Conservation (phyloP, 1,140 invertebrate species). For the Lepidurus packardi region DNA sequence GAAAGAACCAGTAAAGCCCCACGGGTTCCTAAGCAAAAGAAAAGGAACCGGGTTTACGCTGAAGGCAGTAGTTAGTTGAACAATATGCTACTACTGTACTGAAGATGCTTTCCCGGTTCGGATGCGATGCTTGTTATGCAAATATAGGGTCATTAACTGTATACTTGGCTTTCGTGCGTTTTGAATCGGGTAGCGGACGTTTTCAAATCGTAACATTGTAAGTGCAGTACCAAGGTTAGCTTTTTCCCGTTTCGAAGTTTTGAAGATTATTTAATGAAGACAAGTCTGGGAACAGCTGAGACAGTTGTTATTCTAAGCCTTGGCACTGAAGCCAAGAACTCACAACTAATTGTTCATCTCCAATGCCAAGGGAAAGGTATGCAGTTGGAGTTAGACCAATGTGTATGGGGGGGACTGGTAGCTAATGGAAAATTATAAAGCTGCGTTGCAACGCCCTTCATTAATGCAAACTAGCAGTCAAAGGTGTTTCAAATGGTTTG, state of each 20-base stretch:
- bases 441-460: background rate
- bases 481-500: background rate
- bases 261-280: slow-evolving; percentile 7
- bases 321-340: background rate
- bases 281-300: slow-evolving; percentile 1
- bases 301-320: slow-evolving; percentile 22
- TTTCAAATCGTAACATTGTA: background rate
- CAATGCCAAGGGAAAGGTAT: background rate
- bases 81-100: background rate
- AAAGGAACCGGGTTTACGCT: background rate
- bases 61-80: background rate
- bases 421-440: background rate
- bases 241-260: background rate
- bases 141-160: background rate
- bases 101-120: background rate
- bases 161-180: background rate
- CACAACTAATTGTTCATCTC: background rate
- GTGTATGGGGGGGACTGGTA: background rate
- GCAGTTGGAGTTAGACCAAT: background rate
- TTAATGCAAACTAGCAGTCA: background rate
- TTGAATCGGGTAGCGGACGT: background rate
- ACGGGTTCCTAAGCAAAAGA: background rate
- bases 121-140: background rate
- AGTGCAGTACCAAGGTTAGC: background rate
- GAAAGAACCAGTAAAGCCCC: background rate